Conservation (phyloP, 2,888 invertebrate species). For the Trachelus tabidus region DNA sequence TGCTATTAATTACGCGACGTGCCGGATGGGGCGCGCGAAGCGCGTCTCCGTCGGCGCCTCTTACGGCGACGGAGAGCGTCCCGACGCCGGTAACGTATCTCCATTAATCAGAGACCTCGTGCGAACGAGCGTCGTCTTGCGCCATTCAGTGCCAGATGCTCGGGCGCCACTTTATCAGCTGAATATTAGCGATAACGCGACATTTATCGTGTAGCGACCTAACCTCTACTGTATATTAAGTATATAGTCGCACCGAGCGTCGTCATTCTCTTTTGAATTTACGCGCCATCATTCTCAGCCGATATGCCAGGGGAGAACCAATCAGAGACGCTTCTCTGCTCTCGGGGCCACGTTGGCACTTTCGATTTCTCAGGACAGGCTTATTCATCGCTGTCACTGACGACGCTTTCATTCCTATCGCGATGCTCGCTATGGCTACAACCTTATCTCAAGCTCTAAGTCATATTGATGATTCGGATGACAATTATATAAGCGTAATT, state of each 20-base stretch:
- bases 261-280: not conserved
- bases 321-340: not conserved
- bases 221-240: not conserved
- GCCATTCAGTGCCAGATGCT: conserved; percentile 16
- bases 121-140: conserved; percentile 17
- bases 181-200: conserved; percentile 20
- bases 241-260: not conserved
- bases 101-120: conserved; percentile 12
- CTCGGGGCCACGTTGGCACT: not conserved
- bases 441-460: not conserved
- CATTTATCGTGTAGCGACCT: conserved; percentile 4
- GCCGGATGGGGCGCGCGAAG: not conserved
- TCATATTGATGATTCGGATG: conserved; percentile 11
- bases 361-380: not conserved
- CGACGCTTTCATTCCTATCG: not conserved
- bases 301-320: not conserved
- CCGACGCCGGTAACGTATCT: conserved; percentile 14
- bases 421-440: not conserved
- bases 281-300: not conserved
- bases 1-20: not conserved
- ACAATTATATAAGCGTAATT: conserved; percentile 14
- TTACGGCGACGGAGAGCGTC: conserved; percentile 8
- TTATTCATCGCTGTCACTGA: not conserved
- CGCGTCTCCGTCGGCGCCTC: not conserved
- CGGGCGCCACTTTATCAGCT: conserved; percentile 17